A percentile compares a stretch with the other conserved stretches of the same genome.
phyloP scores from a whole-genome alignment of 2,113 vertebrate genomes.

The Callocephalon fimbriatum region DNA sequence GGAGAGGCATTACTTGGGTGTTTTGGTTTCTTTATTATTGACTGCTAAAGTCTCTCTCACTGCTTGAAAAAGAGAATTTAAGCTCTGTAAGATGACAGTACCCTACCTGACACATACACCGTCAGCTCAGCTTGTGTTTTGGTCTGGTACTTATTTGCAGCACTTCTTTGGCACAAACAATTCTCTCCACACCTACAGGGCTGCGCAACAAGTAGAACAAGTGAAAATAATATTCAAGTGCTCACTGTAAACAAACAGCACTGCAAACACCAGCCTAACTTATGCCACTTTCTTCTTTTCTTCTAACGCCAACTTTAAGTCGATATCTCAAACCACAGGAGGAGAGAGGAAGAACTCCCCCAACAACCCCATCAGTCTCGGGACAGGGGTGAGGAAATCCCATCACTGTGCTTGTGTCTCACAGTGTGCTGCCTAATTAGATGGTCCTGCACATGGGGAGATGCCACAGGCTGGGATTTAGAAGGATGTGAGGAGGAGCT shows the following conservation, averaged over 20 bases:
- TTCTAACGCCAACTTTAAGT: neutral
- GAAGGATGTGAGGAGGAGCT: neutral
- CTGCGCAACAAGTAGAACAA: constrained; percentile 26
- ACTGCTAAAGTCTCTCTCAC: neutral
- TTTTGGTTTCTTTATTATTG: neutral
- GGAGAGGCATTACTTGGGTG: neutral
- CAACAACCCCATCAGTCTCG: neutral
- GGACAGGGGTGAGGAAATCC: neutral
- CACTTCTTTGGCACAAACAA: neutral
- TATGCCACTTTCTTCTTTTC: neutral
- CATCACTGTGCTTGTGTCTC: neutral
- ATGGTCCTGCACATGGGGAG: neutral
- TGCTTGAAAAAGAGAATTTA: neutral
- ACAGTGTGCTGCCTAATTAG: neutral
- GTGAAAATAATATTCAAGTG: neutral
- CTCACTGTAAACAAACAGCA: constrained; percentile 27
- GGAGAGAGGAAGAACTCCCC: neutral
- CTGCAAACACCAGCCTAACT: neutral
- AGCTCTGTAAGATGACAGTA: neutral
- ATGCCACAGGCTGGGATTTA: neutral
- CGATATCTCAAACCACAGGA: neutral
- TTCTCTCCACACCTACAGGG: constrained; percentile 31
- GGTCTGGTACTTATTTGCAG: neutral
- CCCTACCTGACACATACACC: neutral
- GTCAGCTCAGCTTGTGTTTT: neutral